Evolutionary conservation across 2,888 invertebrate species (phyloP), one percentile per base, ranked within the genome.

Genomic region (Oscheius sp.): DNA sequence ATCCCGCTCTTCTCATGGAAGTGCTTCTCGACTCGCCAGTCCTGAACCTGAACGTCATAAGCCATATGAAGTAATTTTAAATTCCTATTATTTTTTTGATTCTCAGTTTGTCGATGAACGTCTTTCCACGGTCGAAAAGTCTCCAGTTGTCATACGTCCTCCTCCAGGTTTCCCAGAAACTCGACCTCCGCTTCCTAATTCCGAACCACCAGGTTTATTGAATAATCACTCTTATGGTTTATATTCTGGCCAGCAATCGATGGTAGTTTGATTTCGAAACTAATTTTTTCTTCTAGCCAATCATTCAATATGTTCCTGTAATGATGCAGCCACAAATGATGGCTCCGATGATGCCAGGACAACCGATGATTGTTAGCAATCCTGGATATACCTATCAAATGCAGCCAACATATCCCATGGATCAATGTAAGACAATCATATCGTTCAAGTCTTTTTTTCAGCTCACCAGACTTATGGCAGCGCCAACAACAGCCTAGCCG

Each of bases 221-320:
- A n/a, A 17, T 9, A 33, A 33, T 26, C 59, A 41, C n/a, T 24
- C 20, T 9, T 44, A 59, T 41, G 41, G 30, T 26, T 44, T 59
- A 44, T 59, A 59, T 41, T n/a, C 59, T 24, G 14, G 14, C 20
- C 59, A 59, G 6, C 56, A 56, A n/a, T 26, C 22, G 30, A 36
- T 36, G 17, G 36, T 28, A 41, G 8, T 1, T 2, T 26, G 17
- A 45, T 8, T 38, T 57, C 38, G 6, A 8, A 26, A n/a, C 14
- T 12, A 1, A 20, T 62, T 2, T 47, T 26, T 24, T 6, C 22
- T 49, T 68, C 49, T 32, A 69, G 65, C 69, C 65, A 14, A 45
- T 41, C n/a, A 50, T 77, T 67, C 77, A 74, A 59, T 74, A 74
- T 54, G 72, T 77, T 41, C 77, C 77, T 41, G 68, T 77, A 41